These are phyloP conservation scores for Helicolenus hilgendorfi DNA, from an alignment of 2,797 vertebrate species.

Conservation along the genomic window DNA sequence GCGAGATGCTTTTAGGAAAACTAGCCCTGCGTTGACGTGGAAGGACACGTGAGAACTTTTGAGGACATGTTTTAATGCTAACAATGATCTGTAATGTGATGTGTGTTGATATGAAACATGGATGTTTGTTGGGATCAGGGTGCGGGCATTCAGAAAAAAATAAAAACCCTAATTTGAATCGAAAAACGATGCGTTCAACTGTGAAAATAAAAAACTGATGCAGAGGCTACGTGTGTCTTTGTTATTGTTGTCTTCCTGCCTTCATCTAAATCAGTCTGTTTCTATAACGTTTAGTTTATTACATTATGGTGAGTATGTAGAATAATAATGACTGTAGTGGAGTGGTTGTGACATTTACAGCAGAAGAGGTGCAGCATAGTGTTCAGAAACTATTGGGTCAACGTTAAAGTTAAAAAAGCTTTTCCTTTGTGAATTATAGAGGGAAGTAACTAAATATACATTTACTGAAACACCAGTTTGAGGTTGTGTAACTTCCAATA, in stretches of 20 bases:
- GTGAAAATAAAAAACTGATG: constrained; percentile 79
- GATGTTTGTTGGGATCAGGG: constrained; percentile 60
- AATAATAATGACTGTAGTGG: too few species aligned
- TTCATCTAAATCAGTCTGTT: too few species aligned
- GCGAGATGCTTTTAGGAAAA: constrained; percentile 53
- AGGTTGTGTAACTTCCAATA: too few species aligned
- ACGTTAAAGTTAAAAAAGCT: too few species aligned
- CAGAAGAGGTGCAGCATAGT: too few species aligned
- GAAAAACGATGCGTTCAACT: constrained; percentile 59
- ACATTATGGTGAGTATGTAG: too few species aligned
- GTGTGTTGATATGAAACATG: constrained; percentile 67
- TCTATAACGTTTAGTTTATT: too few species aligned
- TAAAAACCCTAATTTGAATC: constrained; percentile 7
- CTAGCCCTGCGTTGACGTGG: neutral
- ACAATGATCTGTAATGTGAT: constrained; percentile 54
- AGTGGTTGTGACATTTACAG: too few species aligned
- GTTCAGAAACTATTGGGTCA: too few species aligned
- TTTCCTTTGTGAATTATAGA: too few species aligned
- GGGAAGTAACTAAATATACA: too few species aligned
- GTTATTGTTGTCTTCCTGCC: neutral
- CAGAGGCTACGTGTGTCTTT: constrained; percentile 2
- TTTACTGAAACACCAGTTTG: too few species aligned
- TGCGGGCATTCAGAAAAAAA: neutral
- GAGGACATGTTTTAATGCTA: constrained; percentile 40
- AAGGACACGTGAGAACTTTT: neutral